Conservation (phyloP, 2,888 invertebrate genomes). For the Tillus elongatus region DNA sequence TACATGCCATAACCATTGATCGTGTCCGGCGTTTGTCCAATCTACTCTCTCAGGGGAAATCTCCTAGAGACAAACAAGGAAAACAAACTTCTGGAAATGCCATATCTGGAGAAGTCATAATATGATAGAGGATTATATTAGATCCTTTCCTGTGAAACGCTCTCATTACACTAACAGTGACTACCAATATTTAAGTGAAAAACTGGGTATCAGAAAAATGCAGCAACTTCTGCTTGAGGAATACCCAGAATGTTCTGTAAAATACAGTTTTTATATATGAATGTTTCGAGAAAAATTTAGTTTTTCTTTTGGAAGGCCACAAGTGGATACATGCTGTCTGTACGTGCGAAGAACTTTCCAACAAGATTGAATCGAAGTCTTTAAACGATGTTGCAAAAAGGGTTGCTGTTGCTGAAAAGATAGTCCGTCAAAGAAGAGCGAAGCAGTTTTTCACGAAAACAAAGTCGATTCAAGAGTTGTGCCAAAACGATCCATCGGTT, state of each 20-base stretch:
- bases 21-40: background rate
- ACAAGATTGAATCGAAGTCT: background rate
- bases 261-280: background rate
- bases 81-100: constrained; percentile 5
- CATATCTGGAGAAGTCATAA: no score
- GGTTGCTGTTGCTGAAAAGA: background rate
- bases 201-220: constrained; percentile 5
- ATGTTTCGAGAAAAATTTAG: background rate
- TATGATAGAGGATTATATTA: constrained; percentile 5
- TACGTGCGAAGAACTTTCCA: background rate
- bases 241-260: background rate
- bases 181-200: constrained; percentile 8
- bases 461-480: background rate
- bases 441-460: background rate
- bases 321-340: background rate
- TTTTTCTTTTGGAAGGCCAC: background rate
- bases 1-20: constrained; percentile 1
- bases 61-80: background rate
- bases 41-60: background rate
- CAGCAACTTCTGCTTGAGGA: background rate
- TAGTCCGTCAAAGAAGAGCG: background rate
- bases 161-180: constrained; percentile 4
- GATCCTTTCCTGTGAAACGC: constrained; percentile 3
- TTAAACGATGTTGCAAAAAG: constrained; percentile 4
- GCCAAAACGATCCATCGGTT: background rate